Percentiles rank a stretch among this genome's conserved stretches.
phyloP scores from a whole-genome alignment of 2,113 vertebrate species.

The Illadopsis cleaveri region DNA sequence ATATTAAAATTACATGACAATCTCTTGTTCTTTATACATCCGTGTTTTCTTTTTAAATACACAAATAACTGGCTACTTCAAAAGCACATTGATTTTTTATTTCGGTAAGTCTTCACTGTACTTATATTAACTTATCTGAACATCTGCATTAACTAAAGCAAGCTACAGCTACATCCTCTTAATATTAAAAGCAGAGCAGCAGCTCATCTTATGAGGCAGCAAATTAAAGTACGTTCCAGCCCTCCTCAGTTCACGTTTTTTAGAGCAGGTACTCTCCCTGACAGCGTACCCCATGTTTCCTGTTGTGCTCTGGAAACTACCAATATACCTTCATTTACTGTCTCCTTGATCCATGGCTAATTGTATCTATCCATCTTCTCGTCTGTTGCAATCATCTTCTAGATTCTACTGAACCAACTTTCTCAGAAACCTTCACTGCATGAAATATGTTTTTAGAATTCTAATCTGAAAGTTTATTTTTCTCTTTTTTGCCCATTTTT shows the following conservation, averaged over 20 bases:
- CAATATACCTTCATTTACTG: not conserved
- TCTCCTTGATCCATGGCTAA: not conserved
- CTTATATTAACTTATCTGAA: not conserved
- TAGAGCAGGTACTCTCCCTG: not conserved
- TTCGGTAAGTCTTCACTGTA: not conserved
- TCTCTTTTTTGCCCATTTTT: not conserved
- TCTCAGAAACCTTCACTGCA: not conserved
- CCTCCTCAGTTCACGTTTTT: not conserved
- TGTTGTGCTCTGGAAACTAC: not conserved
- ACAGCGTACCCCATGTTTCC: not conserved
- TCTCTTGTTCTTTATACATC: not conserved
- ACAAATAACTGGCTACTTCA: not conserved
- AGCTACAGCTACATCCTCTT: not conserved
- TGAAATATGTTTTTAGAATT: not conserved
- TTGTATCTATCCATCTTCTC: not conserved
- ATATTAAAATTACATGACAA: not conserved
- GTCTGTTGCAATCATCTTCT: not conserved
- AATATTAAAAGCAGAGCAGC: slow-evolving; percentile 1
- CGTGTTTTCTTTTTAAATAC: not conserved
- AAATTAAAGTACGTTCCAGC: not conserved
- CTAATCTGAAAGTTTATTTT: not conserved
- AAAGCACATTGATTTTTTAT: not conserved
- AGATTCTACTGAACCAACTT: not conserved
- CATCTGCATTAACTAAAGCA: not conserved
- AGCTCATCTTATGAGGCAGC: not conserved